phyloP scores from a whole-genome alignment of 1,140 invertebrate genomes.

The Oncopodura yosiiana region DNA sequence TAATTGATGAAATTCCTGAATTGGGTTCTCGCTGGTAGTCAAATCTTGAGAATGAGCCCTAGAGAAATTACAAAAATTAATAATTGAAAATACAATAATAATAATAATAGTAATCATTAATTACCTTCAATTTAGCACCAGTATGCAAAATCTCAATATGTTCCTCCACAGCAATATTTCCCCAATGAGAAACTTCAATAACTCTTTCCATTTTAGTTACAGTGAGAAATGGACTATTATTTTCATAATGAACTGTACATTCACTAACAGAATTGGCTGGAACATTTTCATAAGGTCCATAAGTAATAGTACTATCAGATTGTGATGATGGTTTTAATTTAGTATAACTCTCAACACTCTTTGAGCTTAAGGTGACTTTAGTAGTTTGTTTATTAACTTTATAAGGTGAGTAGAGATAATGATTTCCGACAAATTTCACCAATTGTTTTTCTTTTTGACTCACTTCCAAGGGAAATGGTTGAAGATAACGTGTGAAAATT shows the following conservation, averaged over 20 bases:
- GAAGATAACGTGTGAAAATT: slow-evolving; percentile 61
- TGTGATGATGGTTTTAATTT: slow-evolving; percentile 74
- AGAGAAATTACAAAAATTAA: slow-evolving; percentile 15
- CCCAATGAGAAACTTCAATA: slow-evolving; percentile 98
- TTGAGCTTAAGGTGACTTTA: slow-evolving; percentile 61
- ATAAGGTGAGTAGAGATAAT: slow-evolving; percentile 79
- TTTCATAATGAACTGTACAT: slow-evolving; percentile 84
- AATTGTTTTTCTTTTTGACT: slow-evolving; percentile 87
- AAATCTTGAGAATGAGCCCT: slow-evolving; percentile 84
- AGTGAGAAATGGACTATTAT: slow-evolving; percentile 89
- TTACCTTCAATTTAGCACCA: slow-evolving; percentile 72
- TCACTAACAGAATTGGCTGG: slow-evolving; percentile 52
- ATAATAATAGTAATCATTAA: slow-evolving; percentile 4
- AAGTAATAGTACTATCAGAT: slow-evolving; percentile 65
- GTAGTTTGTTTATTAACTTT: slow-evolving; percentile 67
- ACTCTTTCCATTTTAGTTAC: slow-evolving; percentile 72
- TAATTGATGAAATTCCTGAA: slow-evolving; percentile 73
- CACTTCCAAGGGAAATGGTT: slow-evolving; percentile 76
- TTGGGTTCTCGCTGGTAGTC: slow-evolving; percentile 87
- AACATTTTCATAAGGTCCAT: slow-evolving; percentile 77
- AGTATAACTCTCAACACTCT: slow-evolving; percentile 73
- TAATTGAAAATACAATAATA: not conserved
- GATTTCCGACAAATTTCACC: slow-evolving; percentile 72
- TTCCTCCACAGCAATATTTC: slow-evolving; percentile 96
- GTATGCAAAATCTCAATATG: slow-evolving; percentile 81